Conservation (phyloP, 2,113 vertebrate species). For the Haemorhous mexicanus region DNA sequence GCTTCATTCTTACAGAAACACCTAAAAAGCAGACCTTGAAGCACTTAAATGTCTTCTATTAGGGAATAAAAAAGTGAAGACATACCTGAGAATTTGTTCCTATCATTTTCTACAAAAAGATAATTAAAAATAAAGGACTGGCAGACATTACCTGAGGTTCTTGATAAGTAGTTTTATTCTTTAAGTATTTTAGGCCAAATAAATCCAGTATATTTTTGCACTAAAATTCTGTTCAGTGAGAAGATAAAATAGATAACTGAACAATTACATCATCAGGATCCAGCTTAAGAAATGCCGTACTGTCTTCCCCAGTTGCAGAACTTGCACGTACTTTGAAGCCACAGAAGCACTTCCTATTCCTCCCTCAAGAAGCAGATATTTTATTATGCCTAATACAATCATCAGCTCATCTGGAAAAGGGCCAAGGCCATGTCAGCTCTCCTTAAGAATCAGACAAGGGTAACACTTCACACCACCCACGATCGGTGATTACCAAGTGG, state of each 20-base stretch:
- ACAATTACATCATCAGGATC: background rate
- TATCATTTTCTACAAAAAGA: background rate
- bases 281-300: background rate
- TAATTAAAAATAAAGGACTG: background rate
- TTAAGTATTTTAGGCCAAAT: background rate
- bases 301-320: fast-evolving
- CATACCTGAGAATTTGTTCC: background rate
- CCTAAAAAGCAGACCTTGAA: background rate
- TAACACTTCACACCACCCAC: background rate
- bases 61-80: background rate
- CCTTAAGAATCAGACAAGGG: background rate
- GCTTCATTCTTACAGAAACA: background rate
- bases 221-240: background rate
- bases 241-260: background rate
- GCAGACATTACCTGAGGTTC: background rate
- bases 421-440: background rate
- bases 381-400: background rate
- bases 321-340: background rate
- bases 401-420: background rate
- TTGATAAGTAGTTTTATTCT: background rate
- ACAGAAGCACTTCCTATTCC: background rate
- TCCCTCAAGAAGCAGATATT: background rate
- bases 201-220: background rate
- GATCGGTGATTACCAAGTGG: background rate
- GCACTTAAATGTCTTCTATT: background rate